phyloP scores from a whole-genome alignment of 1,140 invertebrate genomes.

The Drosophila auraria region DNA sequence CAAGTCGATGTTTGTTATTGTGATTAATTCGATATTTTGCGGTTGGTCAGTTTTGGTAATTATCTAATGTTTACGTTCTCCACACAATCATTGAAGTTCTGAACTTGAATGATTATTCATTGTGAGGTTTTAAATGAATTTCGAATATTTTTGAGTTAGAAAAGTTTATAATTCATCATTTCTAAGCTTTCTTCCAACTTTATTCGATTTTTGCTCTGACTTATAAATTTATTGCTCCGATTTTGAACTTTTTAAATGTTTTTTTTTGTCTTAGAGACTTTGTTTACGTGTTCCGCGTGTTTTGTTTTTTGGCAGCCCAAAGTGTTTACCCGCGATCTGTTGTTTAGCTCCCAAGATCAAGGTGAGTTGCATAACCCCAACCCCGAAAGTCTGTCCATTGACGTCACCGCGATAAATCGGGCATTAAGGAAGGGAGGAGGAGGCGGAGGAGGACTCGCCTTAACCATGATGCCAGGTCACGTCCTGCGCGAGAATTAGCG shows the following conservation, averaged over 20 bases:
- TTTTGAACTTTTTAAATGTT: not conserved
- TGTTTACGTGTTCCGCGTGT: slow-evolving; percentile 20
- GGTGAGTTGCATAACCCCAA: slow-evolving; percentile 26
- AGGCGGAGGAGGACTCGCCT: not conserved
- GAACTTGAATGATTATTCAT: not conserved
- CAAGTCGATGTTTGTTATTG: slow-evolving; percentile 5
- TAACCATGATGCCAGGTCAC: slow-evolving; percentile 19
- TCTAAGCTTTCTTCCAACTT: not conserved
- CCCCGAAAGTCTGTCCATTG: not conserved
- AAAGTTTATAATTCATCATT: not conserved
- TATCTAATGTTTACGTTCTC: slow-evolving; percentile 5
- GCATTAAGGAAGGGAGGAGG: not conserved
- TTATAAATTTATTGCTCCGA: not conserved
- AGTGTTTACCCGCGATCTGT: slow-evolving; percentile 35
- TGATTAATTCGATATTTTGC: slow-evolving; percentile 23
- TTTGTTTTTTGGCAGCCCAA: slow-evolving; percentile 29
- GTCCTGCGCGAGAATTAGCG: slow-evolving; percentile 31
- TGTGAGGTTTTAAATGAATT: not conserved
- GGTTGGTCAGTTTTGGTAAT: slow-evolving; percentile 27
- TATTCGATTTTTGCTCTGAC: not conserved
- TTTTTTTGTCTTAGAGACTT: not conserved
- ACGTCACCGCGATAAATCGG: slow-evolving; percentile 11
- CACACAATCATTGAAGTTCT: not conserved
- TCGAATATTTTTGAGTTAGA: not conserved
- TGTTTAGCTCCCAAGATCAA: slow-evolving; percentile 36